These are phyloP conservation scores for Callipepla californica DNA, from an alignment of 2,113 vertebrate genomes.

Conservation along the genomic window DNA sequence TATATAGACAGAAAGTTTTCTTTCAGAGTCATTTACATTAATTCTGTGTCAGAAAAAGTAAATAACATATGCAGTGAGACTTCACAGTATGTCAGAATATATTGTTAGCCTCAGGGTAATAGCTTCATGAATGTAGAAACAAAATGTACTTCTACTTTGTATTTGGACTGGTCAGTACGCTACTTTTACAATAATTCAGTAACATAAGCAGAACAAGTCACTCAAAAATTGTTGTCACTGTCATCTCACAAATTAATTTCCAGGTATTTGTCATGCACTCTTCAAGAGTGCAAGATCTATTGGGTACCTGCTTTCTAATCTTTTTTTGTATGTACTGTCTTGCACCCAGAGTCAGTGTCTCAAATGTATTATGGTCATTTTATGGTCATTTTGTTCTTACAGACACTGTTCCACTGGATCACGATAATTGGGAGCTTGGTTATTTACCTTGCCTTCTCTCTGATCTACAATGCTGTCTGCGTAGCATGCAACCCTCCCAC, in stretches of 20 bases:
- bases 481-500: constrained; percentile 87
- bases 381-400: background rate
- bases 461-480: constrained; percentile 84
- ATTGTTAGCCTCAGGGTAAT: background rate
- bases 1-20: background rate
- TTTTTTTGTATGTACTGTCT: background rate
- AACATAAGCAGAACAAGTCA: background rate
- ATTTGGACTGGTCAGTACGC: background rate
- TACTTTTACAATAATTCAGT: background rate
- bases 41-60: constrained; percentile 6
- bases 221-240: background rate
- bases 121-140: background rate
- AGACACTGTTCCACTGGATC: constrained; percentile 87
- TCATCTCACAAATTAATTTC: background rate
- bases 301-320: background rate
- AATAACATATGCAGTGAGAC: background rate
- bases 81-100: background rate
- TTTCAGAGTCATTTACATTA: background rate
- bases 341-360: background rate
- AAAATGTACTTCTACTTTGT: background rate
- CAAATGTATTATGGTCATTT: background rate
- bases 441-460: constrained; percentile 82
- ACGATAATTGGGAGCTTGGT: constrained; percentile 85
- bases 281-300: background rate
- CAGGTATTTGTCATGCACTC: background rate